Base-by-base conservation (phyloP, 2,888 invertebrate genomes). In the Callosobruchus maculatus region DNA sequence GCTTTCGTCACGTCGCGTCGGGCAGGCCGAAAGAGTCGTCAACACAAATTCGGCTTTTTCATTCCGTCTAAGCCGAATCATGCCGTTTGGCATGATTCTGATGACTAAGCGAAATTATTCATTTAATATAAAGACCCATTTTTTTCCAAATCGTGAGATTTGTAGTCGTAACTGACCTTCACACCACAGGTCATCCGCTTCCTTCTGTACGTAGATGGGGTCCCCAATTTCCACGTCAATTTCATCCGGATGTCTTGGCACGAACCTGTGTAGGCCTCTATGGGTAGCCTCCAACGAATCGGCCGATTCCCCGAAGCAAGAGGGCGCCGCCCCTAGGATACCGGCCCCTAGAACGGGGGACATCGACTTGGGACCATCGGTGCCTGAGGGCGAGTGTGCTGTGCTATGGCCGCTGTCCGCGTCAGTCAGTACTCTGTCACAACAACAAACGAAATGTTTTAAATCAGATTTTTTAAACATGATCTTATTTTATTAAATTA, bases 221-320 rank as follows among this genome's bases (percentile, higher is more conserved):
- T 99, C 99, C 0, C 99, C 99, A 75, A 98, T 97, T 88, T 99
- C 98, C 31, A 99, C 91, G 86, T 97, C 96, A 77, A 99, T 94
- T 88, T 99, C 98, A 83, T 98, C 98, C 78, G 94, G 93, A 87
- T 98, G 98, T 76, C 98, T 90, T 0, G 98, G 97, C 82, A 98
- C 92, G 85, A 99, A 99, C 85, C 97, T 96, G 87, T 98, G 97
- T 85, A 98, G 90, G 7, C 97, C 98, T 83, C 98, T 91, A 85
- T 98, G 98, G 22, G 98, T 98, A 1, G 97, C 97, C 88, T 97
- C 97, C 67, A 97, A 89, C 85, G 87, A 84, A 73, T 87, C 87
- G 20, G 86, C 85, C 69, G 87, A 86, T 76, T 93, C 93, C 22
- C 92, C 91, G 81, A 93, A 91, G 80, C 91, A 90, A 0, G 91